Evolutionary conservation across 2,113 vertebrate genomes (phyloP), one percentile per base, ranked within the genome.

Genomic region (Odocoileus hemionus): DNA sequence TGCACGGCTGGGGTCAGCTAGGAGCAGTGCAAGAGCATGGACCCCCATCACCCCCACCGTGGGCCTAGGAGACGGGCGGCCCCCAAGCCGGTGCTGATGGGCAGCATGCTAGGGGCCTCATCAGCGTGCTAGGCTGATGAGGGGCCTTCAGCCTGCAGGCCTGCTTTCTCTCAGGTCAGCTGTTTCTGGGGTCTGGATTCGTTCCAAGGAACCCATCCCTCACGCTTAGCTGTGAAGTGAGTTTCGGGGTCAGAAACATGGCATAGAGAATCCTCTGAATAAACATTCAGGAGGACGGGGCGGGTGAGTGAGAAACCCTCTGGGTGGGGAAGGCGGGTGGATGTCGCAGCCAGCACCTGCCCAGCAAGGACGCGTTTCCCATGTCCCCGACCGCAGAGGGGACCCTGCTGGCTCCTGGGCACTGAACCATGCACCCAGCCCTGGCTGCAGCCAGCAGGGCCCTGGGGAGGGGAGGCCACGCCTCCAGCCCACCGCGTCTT

Each of bases 21-120:
- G 58, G n/a, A 54, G 45, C 78, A 16, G 25, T 1, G 12, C 12
- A 50, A 64, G 86, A 61, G 25, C 43, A 14, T 15, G 16, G 15
- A 16, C 39, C 9, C 36, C 33, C 26, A 2, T 11, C 12, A 6
- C 45, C 45, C 2, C 1, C 45, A 19, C 10, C 1, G 0, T 7
- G 26, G n/a, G 47, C 8, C 90, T 26, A 25, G 78, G 58, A 26
- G 70, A 78, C 1, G 0, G 36, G 39, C 61, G 21, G 50, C 19
- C 50, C 30, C 52, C 80, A 9, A 11, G 21, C 33, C 12, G 2
- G 80, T 2, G 1, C 52, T 4, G 33, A 83, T 0, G 21, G 80
- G 17, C n/a, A 26, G 52, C n/a, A 4, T 3, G 17, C 47, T 50
- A 14, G 43, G 43, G 43, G 43, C 43, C 43, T 43, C 43, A 43